Percentiles rank a stretch among this genome's conserved stretches.
Conservation (phyloP, 30 jellyfish, hydroid and myxozoan species). For the Cassiopea andromeda region DNA sequence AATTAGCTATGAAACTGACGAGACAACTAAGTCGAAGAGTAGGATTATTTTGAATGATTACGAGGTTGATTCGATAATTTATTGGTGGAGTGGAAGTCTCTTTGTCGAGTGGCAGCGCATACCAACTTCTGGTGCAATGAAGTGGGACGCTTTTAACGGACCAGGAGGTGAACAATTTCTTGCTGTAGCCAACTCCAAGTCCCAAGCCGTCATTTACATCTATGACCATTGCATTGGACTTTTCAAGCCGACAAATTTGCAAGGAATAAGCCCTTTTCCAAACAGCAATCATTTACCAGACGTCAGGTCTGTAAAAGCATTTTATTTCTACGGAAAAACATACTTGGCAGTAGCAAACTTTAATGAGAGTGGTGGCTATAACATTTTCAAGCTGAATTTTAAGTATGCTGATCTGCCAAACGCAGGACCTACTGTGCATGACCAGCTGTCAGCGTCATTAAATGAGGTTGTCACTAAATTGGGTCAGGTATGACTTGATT, state of each 20-base stretch:
- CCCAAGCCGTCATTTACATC: constrained; percentile 82
- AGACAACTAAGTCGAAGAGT: not conserved
- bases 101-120: constrained; percentile 96
- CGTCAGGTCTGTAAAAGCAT: constrained; percentile 84
- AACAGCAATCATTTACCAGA: constrained; percentile 61
- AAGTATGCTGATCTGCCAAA: constrained; percentile 20
- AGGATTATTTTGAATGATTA: constrained; percentile 52
- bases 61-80: constrained; percentile 81
- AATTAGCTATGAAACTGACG: constrained; percentile 32
- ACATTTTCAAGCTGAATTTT: constrained; percentile 70
- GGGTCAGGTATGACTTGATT: not conserved
- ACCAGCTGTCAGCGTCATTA: constrained; percentile 34
- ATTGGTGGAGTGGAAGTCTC: constrained; percentile 96
- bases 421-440: constrained; percentile 48
- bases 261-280: constrained; percentile 80
- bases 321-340: constrained; percentile 33
- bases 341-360: constrained; percentile 89
- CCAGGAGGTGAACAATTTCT: constrained; percentile 69
- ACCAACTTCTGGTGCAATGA: constrained; percentile 88
- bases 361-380: constrained; percentile 68
- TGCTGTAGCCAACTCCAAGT: constrained; percentile 82
- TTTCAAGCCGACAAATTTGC: constrained; percentile 84
- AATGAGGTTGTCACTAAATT: constrained; percentile 25
- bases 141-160: constrained; percentile 61
- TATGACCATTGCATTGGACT: constrained; percentile 80